Percentiles rank a stretch among this genome's conserved stretches.
phyloP scores from a whole-genome alignment of 2,113 vertebrate species.

The Gavia stellata region DNA sequence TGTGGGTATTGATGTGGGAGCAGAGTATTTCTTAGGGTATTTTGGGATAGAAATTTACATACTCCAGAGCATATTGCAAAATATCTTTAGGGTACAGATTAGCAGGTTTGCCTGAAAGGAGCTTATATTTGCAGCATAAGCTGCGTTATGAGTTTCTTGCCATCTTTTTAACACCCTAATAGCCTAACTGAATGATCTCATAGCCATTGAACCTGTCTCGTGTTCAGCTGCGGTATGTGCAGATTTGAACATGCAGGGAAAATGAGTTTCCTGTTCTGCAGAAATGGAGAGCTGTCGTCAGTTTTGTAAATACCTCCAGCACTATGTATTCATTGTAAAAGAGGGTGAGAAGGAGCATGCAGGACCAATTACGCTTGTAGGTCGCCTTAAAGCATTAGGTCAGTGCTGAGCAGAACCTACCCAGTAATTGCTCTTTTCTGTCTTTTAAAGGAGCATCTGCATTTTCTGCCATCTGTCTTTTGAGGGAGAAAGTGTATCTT shows the following conservation, averaged over 20 bases:
- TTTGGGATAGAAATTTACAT: background rate
- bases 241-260: background rate
- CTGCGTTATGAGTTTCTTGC: background rate
- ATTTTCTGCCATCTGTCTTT: background rate
- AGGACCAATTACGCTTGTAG: background rate
- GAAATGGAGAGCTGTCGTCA: background rate
- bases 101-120: background rate
- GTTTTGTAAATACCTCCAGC: background rate
- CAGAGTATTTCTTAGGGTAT: background rate
- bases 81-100: background rate
- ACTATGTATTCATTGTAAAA: rapidly evolving
- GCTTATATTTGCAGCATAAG: background rate
- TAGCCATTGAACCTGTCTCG: background rate
- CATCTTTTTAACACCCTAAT: background rate
- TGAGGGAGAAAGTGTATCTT: background rate
- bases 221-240: background rate
- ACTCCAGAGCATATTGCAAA: background rate
- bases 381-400: rapidly evolving
- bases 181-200: background rate
- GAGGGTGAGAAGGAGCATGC: background rate
- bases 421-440: background rate
- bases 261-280: background rate
- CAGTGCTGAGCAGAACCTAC: background rate
- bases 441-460: background rate
- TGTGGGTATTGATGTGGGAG: background rate